Evolutionary conservation across 2,797 vertebrate genomes (phyloP).

Genomic region (Glossophaga mutica): DNA sequence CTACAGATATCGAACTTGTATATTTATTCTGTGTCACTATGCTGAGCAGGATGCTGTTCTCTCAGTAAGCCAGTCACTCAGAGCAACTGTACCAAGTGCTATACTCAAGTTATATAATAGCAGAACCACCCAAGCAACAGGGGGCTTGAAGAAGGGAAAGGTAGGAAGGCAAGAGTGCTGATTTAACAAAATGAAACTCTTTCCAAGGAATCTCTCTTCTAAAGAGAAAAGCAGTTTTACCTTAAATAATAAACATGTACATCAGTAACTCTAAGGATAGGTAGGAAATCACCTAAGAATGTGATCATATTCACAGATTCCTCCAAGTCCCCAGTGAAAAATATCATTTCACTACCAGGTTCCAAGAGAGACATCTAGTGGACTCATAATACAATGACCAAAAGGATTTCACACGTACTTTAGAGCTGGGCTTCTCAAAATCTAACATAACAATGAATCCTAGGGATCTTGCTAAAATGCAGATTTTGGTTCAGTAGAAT

Average conservation of each 20-base stretch:
- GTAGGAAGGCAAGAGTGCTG: neutral
- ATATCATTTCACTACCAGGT: conserved; percentile 72
- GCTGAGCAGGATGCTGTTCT: neutral
- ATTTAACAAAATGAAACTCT: conserved; percentile 48
- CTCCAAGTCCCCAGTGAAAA: neutral
- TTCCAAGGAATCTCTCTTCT: neutral
- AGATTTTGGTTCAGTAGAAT: neutral
- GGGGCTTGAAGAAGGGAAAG: neutral
- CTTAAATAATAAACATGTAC: conserved; percentile 48
- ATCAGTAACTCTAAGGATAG: conserved; percentile 42
- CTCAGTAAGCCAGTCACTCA: neutral
- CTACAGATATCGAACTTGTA: neutral
- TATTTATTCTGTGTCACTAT: neutral
- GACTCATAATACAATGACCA: conserved; percentile 65
- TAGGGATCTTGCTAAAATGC: neutral
- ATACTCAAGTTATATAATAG: conserved; percentile 60
- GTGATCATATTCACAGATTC: conserved; percentile 10
- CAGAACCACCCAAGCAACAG: neutral
- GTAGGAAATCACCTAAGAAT: conserved; percentile 60
- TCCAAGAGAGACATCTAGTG: conserved; percentile 88
- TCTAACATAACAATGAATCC: neutral
- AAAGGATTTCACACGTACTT: neutral
- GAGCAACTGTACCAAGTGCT: neutral
- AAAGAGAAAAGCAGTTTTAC: conserved; percentile 36
- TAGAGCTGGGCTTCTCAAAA: neutral